A percentile compares a stretch with the other conserved stretches of the same genome.
phyloP scores from a whole-genome alignment of 1,140 invertebrate genomes.

The Leptestheria dahalacensis region DNA sequence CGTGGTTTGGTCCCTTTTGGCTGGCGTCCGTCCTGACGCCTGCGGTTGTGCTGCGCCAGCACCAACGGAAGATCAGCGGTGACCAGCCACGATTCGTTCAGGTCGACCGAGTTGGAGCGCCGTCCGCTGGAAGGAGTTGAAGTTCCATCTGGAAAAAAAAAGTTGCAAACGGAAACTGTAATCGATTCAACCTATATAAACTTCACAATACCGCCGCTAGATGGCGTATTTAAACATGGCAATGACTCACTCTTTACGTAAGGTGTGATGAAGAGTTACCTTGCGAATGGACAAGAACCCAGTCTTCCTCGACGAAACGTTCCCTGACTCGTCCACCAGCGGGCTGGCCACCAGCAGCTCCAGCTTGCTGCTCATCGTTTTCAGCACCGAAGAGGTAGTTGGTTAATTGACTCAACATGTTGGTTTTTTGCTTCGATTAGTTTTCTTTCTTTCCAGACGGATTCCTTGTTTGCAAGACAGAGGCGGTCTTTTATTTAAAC shows the following conservation, averaged over 20 bases:
- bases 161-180: not conserved
- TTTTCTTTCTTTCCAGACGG: not conserved
- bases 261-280: not conserved
- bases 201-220: no score
- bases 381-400: constrained; percentile 1
- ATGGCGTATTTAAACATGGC: no score
- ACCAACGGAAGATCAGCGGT: not conserved
- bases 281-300: constrained; percentile 3
- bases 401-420: constrained; percentile 6
- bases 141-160: not conserved
- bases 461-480: not conserved
- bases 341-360: not conserved
- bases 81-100: constrained; percentile 7
- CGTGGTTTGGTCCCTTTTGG: constrained; percentile 12
- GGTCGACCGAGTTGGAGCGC: not conserved
- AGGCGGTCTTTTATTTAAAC: not conserved
- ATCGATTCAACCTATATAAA: not conserved
- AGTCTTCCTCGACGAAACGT: constrained; percentile 10
- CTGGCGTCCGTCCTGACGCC: not conserved
- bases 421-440: no score
- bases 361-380: not conserved
- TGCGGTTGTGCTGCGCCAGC: not conserved
- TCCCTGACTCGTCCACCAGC: not conserved
- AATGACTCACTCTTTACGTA: no score
- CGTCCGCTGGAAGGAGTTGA: not conserved